Conservation (phyloP, 2,888 invertebrate species). For the Tryphoninae sp. region DNA sequence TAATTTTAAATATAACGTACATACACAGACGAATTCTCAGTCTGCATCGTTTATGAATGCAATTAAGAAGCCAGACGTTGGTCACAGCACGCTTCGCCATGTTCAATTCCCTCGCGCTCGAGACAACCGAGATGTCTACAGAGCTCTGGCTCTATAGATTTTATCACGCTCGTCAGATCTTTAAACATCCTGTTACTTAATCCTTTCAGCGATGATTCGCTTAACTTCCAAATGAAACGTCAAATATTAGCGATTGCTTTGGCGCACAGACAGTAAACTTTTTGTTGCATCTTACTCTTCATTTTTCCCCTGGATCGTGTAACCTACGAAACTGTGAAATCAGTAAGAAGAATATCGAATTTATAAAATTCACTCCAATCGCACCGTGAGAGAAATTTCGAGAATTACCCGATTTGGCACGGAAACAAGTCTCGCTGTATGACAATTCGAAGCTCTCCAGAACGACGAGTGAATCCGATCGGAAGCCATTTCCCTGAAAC, state of each 20-base stretch:
- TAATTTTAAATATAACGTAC: background rate
- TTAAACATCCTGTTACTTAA: conserved; percentile 1
- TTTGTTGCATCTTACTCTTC: no score
- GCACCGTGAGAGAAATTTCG: no score
- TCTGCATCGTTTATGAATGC: conserved; percentile 71
- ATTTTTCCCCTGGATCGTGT: no score
- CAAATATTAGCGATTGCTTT: background rate
- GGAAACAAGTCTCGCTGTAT: no score
- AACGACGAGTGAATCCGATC: background rate
- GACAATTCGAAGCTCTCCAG: background rate
- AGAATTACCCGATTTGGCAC: no score
- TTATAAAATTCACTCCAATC: no score
- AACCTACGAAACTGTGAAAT: no score
- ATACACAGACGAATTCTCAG: conserved; percentile 39
- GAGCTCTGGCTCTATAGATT: conserved; percentile 4
- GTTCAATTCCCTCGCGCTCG: conserved; percentile 67
- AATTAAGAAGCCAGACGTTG: conserved; percentile 77
- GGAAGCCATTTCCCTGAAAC: no score
- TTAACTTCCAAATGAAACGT: background rate
- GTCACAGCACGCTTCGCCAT: conserved; percentile 70
- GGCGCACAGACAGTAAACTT: no score
- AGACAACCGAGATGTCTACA: conserved; percentile 19
- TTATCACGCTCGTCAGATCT: background rate
- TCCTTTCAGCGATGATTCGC: background rate
- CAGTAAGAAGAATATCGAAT: no score